Evolutionary conservation across 2,888 invertebrate species (phyloP), one percentile per base, ranked within the genome.

Genomic region (Hipparchia sbordonii): DNA sequence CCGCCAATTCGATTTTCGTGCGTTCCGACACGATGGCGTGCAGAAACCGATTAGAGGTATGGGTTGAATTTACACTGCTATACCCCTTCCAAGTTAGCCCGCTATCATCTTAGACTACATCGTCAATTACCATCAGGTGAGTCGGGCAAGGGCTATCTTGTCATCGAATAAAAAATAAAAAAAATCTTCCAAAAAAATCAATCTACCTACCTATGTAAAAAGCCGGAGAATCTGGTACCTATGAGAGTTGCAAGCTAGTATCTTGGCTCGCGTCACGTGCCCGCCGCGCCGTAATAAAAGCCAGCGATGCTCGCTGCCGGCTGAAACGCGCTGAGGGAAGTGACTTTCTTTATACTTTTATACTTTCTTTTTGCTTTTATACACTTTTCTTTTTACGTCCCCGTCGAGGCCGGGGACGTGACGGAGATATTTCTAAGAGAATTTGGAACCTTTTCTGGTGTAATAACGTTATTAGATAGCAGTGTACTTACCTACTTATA

Each of bases 201-300:
- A 23, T 23, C 23, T 23, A 23, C 23, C 23, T 23, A 23, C 23
- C 23, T 23, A 23, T 23, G 4, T 48, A 5, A 48, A 48, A 48
- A 48, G 48, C 48, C 6, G 6, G 8, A 48, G 48, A 6, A 48
- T 48, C 48, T 46, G 60, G 51, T 67, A 63, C 84, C 82, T 83
- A 79, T 79, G 85, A 86, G 85, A 86, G 84, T 85, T 85, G 84
- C 81, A 84, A 85, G 82, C 75, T 63, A 79, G 78, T 79, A 84
- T 88, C 86, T 83, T 76, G 79, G 87, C 85, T 85, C 87, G 79
- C 82, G 87, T 91, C 91, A 91, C 91, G 91, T 89, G 89, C 87
- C 82, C 78, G 73, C 66, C 62, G 89, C 78, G 73, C 66, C 62
- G 89, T 86, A 88, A 91, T 91, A 90, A 91, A 91, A 90, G 79